These are phyloP conservation scores for Lordiphosa stackelbergi DNA, from an alignment of 1,140 invertebrate species.

Conservation along the genomic window DNA sequence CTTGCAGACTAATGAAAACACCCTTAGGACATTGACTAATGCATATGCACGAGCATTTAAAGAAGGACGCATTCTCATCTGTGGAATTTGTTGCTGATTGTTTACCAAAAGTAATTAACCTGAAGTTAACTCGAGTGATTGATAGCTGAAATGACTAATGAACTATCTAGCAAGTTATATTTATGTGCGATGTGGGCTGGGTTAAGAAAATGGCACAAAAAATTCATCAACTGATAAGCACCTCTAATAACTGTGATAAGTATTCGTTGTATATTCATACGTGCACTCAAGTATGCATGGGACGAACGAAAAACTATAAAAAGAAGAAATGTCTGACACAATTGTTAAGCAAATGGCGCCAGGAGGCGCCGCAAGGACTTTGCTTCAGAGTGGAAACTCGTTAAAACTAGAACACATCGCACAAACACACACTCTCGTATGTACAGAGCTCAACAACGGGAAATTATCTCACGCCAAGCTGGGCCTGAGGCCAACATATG, in stretches of 20 bases:
- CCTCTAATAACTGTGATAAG: conserved; percentile 6
- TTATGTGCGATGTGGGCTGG: not conserved
- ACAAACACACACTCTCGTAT: conserved; percentile 14
- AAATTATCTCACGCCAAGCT: conserved; percentile 48
- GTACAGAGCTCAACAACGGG: conserved; percentile 20
- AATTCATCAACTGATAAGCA: conserved; percentile 27
- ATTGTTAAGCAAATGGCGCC: conserved; percentile 56
- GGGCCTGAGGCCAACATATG: conserved; percentile 35
- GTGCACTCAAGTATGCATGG: no score
- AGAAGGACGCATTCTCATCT: conserved; percentile 6
- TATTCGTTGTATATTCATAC: no score
- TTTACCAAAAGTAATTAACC: conserved; percentile 56
- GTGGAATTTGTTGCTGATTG: conserved; percentile 35
- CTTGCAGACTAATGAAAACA: conserved; percentile 63
- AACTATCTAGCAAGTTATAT: conserved; percentile 1
- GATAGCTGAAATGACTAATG: conserved; percentile 53
- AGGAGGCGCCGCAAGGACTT: conserved; percentile 61
- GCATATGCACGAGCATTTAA: conserved; percentile 17
- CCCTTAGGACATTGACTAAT: conserved; percentile 28
- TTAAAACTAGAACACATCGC: conserved; percentile 68
- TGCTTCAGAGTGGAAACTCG: conserved; percentile 61
- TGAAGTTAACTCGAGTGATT: conserved; percentile 46
- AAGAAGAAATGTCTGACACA: conserved; percentile 5
- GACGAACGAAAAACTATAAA: no score
- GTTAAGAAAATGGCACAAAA: conserved; percentile 15